Evolutionary conservation across 30 jellyfish, hydroid and myxozoan genomes (phyloP), one percentile per base, ranked within the genome.

Genomic region (Hydractinia echinata): DNA sequence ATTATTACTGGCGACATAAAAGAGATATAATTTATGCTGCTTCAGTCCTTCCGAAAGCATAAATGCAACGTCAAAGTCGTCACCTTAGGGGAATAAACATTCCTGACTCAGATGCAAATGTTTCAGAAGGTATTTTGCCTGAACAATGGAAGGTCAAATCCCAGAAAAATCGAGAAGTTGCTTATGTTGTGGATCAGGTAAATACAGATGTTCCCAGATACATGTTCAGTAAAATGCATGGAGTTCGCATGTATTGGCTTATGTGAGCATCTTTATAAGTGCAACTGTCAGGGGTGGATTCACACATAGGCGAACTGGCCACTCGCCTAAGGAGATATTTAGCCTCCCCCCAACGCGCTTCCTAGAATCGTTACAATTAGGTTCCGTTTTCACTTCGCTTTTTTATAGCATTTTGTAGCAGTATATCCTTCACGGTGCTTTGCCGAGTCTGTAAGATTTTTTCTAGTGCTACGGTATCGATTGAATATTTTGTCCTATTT

Each of bases 1-100:
- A 78, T 55, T 58, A 78, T 81, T 78, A 13, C 58, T 78, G 86
- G 86, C 10, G 73, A 74, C 56, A 74, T 56, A 56, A 62, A 62
- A 62, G 73, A 10, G 73, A 62, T 62, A 50, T 62, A 10, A 9
- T 56, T 9, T 56, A 56, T n/a, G n/a, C n/a, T n/a, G n/a, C 68
- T 9, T 9, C 68, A 56, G 13, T 56, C 68, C 68, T 56, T 10
- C 68, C 10, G n/a, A 10, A 10, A 56, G 68, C 68, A 56, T n/a
- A 56, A 56, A 50, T 62, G 10, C 16, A 5, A 50, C 10, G 73
- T 15, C n/a, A 62, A 10, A 62, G 30, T 62, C 73, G 10, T 62
- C 73, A 62, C 30, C 50, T 15, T 15, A 62, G 30, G 73, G 10
- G 7, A 7, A 62, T 56, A 56, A 56, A 56, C 68, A 56, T 56